A percentile compares a stretch with the other conserved stretches of the same genome.
phyloP scores from a whole-genome alignment of 2,888 invertebrate genomes.

The Ectropis crepuscularia region DNA sequence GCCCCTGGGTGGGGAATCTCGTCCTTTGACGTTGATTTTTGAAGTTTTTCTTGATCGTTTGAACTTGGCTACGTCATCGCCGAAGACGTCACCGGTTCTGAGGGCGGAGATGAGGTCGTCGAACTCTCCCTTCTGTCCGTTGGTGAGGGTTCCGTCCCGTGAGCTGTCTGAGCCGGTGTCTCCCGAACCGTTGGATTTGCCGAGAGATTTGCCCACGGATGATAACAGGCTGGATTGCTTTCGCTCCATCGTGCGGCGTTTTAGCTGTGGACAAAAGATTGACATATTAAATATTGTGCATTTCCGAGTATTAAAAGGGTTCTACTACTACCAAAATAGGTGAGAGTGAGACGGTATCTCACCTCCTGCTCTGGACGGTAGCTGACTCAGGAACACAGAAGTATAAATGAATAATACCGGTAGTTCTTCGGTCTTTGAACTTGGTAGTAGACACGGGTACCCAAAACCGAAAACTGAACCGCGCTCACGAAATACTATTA shows the following conservation, averaged over 20 bases:
- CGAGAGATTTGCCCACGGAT: constrained; percentile 89
- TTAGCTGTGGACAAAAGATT: constrained; percentile 78
- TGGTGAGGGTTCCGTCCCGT: constrained; percentile 67
- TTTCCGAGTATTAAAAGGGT: no score
- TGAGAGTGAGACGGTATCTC: no score
- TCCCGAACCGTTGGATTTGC: constrained; percentile 80
- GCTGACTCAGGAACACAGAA: no score
- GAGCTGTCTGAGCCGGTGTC: constrained; percentile 80
- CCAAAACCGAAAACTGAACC: no score
- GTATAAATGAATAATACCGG: no score
- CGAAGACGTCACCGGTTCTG: constrained; percentile 97
- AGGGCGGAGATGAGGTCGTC: constrained; percentile 98
- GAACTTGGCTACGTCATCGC: constrained; percentile 97
- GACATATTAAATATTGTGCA: no score
- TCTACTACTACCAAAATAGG: no score
- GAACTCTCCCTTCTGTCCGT: constrained; percentile 93
- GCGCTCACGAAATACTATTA: no score
- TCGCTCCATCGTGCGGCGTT: constrained; percentile 94
- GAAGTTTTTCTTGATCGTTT: constrained; percentile 77
- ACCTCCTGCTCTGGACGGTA: no score
- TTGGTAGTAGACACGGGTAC: no score
- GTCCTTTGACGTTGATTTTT: constrained; percentile 72
- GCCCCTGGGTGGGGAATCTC: constrained; percentile 76
- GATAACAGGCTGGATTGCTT: constrained; percentile 92
- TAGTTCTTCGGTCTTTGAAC: no score